phyloP scores from a whole-genome alignment of 2,797 vertebrate genomes.

The Clarias fuscus region DNA sequence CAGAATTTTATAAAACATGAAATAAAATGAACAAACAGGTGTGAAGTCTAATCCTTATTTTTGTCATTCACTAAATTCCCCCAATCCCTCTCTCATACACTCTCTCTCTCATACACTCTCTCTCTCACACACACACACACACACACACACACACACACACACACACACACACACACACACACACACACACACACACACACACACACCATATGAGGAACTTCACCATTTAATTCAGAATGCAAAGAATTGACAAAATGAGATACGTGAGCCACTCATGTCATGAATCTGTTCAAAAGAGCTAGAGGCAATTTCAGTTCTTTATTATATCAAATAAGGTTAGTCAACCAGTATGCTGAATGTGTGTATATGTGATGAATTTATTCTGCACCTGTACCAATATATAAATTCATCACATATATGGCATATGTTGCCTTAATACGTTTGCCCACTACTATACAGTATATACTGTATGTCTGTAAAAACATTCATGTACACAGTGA shows the following conservation, averaged over 20 bases:
- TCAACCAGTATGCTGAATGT: background rate
- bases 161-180: too few relatives aligned
- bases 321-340: conserved; percentile 22
- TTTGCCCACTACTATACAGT: too few relatives aligned
- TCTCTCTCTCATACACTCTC: too few relatives aligned
- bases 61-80: too few relatives aligned
- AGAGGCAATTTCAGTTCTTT: background rate
- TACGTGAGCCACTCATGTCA: background rate
- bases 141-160: too few relatives aligned
- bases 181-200: background rate
- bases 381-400: too few relatives aligned
- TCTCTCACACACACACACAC: too few relatives aligned
- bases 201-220: background rate
- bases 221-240: conserved; percentile 24
- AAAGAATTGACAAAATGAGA: conserved; percentile 18
- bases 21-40: conserved; percentile 52
- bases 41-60: conserved; percentile 10
- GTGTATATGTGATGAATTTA: background rate
- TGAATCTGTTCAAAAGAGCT: conserved; percentile 6
- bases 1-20: conserved; percentile 83
- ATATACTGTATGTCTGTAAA: too few relatives aligned
- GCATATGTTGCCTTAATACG: too few relatives aligned
- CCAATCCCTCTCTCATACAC: background rate
- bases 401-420: too few relatives aligned
- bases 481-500: too few relatives aligned